Evolutionary conservation across 2,113 vertebrate species (phyloP).

Genomic region (Rhinichthys klamathensis): DNA sequence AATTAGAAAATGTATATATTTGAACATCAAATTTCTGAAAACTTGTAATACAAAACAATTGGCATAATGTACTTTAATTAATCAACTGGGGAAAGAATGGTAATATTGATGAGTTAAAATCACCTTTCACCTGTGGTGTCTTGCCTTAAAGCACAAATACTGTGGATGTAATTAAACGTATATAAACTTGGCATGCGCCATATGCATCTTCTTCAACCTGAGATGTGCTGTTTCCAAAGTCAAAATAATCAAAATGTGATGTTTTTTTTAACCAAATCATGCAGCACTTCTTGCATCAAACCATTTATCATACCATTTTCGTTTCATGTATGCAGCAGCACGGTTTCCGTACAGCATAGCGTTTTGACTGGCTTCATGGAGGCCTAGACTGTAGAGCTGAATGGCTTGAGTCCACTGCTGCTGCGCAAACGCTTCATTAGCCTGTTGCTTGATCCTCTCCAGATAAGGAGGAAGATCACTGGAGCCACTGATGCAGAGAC

Average conservation of each 20-base stretch:
- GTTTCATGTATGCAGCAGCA: constrained; percentile 98
- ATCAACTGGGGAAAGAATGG: no score
- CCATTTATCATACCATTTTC: constrained; percentile 86
- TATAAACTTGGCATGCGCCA: background rate
- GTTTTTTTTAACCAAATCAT: background rate
- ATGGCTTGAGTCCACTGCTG: constrained; percentile 99
- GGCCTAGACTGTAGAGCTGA: constrained; percentile 95
- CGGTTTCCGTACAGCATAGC: constrained; percentile 98
- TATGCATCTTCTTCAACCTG: background rate
- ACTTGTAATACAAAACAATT: background rate
- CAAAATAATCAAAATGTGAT: background rate
- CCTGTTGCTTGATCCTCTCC: constrained; percentile 94
- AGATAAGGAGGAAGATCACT: constrained; percentile 88
- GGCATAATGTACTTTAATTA: no score
- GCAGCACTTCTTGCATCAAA: background rate
- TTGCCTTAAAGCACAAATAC: background rate
- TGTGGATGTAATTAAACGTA: background rate
- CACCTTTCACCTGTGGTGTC: background rate
- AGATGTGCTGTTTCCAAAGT: background rate
- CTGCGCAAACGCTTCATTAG: constrained; percentile 94
- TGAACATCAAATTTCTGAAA: background rate
- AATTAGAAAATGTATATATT: background rate
- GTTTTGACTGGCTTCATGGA: constrained; percentile 86
- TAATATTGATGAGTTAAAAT: background rate
- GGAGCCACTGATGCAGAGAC: constrained; percentile 65